These are phyloP conservation scores for Cyphomyrus discorhynchus DNA, from an alignment of 2,113 vertebrate genomes.

Conservation along the genomic window DNA sequence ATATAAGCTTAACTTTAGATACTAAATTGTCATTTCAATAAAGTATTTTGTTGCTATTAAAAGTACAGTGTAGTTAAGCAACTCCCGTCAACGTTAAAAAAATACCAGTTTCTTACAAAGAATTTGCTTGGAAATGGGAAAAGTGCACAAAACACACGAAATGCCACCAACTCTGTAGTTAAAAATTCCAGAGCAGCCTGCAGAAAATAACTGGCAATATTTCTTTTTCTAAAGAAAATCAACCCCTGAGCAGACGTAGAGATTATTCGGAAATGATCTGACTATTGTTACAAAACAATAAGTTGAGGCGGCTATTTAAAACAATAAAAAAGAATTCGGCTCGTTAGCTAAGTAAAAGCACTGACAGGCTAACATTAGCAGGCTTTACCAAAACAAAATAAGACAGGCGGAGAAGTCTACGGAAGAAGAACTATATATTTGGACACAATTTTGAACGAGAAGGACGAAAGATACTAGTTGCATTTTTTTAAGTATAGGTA, in stretches of 20 bases:
- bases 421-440: background rate
- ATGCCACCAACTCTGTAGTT: background rate
- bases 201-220: background rate
- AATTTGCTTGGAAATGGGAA: background rate
- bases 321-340: background rate
- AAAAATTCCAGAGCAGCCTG: background rate
- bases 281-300: background rate
- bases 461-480: background rate
- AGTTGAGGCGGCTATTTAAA: background rate
- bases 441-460: background rate
- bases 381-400: background rate
- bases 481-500: background rate
- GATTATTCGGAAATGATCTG: background rate
- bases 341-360: background rate
- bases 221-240: background rate
- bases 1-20: background rate
- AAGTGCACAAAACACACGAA: background rate
- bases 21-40: background rate
- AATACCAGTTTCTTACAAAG: background rate
- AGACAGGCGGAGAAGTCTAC: background rate
- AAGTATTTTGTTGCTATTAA: background rate
- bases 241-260: background rate
- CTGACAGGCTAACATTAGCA: background rate
- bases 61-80: background rate
- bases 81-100: background rate